Evolutionary conservation across 2,888 invertebrate genomes (phyloP).

Genomic region (Plagodis pulveraria): DNA sequence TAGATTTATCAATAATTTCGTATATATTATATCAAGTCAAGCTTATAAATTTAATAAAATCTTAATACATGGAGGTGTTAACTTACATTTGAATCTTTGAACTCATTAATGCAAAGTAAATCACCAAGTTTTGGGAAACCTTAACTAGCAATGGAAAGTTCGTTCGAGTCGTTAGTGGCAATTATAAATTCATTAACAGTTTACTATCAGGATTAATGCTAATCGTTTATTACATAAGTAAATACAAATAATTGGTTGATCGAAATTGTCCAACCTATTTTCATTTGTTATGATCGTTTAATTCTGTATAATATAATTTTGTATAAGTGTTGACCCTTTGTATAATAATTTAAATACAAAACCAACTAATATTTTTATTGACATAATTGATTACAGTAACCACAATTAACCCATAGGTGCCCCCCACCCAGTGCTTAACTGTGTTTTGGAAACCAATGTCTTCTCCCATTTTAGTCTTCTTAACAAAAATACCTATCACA

Average conservation of each 20-base stretch:
- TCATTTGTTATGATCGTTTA: neutral
- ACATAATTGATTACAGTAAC: too few species aligned
- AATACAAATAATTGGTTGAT: neutral
- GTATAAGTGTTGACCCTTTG: too few species aligned
- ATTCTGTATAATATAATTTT: too few species aligned
- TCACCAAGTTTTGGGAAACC: slow-evolving; percentile 29
- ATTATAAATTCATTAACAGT: slow-evolving; percentile 35
- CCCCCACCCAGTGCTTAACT: too few species aligned
- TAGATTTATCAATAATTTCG: too few species aligned
- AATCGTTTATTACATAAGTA: slow-evolving; percentile 20
- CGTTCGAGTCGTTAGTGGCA: slow-evolving; percentile 29
- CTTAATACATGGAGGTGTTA: neutral
- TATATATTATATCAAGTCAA: too few species aligned
- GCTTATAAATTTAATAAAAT: neutral
- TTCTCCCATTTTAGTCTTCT: too few species aligned
- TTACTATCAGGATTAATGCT: slow-evolving; percentile 32
- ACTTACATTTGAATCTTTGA: slow-evolving; percentile 14
- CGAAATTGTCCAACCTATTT: neutral
- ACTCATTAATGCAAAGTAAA: slow-evolving; percentile 33
- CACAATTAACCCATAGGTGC: too few species aligned
- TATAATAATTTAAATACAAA: too few species aligned
- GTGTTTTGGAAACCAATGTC: too few species aligned
- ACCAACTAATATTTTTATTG: too few species aligned
- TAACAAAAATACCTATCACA: too few species aligned
- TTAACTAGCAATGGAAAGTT: slow-evolving; percentile 35